Evolutionary conservation across 2,797 vertebrate genomes (phyloP).

Genomic region (Rousettus madagascariensis): DNA sequence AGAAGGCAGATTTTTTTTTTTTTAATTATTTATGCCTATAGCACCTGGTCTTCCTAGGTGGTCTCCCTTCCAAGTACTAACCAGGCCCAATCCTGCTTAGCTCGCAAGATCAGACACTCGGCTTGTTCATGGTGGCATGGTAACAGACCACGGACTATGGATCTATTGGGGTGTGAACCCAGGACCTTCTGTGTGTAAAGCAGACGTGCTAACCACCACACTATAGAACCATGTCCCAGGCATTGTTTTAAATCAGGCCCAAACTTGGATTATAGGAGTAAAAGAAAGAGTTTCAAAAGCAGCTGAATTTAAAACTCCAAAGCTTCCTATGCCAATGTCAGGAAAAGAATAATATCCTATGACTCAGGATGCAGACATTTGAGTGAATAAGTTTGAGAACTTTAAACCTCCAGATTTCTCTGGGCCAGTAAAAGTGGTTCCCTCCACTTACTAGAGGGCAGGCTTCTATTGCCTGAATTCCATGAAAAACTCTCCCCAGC

Average conservation of each 20-base stretch:
- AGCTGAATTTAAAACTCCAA: not conserved
- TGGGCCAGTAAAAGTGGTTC: not conserved
- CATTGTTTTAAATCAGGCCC: not conserved
- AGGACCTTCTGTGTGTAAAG: no score
- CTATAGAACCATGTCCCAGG: not conserved
- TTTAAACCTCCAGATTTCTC: not conserved
- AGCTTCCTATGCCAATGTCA: not conserved
- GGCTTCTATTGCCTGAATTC: not conserved
- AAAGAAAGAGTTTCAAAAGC: not conserved
- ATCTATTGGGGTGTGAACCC: no score
- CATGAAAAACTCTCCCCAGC: not conserved
- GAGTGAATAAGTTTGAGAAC: not conserved
- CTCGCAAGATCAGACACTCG: no score
- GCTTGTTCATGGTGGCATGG: no score
- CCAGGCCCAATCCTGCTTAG: no score
- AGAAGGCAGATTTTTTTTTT: not conserved
- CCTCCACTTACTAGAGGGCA: not conserved
- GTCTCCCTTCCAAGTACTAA: no score
- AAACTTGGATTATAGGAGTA: not conserved
- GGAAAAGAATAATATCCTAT: not conserved
- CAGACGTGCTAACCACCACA: no score
- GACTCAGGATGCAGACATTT: not conserved
- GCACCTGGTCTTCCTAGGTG: no score
- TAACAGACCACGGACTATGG: no score
- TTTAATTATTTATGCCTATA: no score